phyloP scores from a whole-genome alignment of 2,888 invertebrate genomes.

The Lithophane socia region DNA sequence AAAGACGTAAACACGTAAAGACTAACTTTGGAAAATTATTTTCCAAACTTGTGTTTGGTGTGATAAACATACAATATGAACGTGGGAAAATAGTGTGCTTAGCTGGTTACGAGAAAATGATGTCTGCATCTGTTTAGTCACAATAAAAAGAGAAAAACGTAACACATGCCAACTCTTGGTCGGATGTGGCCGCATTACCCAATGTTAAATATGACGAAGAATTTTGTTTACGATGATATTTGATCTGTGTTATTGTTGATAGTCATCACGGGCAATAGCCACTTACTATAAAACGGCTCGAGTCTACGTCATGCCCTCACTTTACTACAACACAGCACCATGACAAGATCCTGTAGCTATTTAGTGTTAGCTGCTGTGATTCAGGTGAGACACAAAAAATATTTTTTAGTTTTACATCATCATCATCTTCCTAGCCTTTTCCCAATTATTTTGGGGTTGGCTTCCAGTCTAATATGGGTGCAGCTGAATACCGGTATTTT shows the following conservation, averaged over 20 bases:
- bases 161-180: neutral
- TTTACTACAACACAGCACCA: conserved; percentile 7
- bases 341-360: conserved; percentile 13
- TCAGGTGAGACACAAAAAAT: conserved; percentile 6
- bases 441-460: no score
- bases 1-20: neutral
- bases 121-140: conserved; percentile 3
- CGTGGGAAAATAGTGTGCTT: neutral
- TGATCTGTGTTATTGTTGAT: conserved; percentile 11
- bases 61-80: neutral
- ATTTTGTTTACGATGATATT: conserved; percentile 23
- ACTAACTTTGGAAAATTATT: neutral
- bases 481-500: no score
- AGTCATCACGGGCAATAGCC: neutral
- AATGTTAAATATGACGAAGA: neutral
- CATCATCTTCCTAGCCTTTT: no score
- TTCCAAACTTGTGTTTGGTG: neutral
- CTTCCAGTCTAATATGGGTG: no score
- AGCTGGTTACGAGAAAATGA: neutral
- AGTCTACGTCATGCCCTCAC: neutral
- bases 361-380: conserved; percentile 12
- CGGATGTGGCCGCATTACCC: conserved; percentile 3
- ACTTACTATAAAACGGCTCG: conserved; percentile 15
- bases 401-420: neutral
- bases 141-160: neutral